Base-by-base conservation (phyloP, 1,140 invertebrate genomes). In the Zaprionus kolodkinae region DNA sequence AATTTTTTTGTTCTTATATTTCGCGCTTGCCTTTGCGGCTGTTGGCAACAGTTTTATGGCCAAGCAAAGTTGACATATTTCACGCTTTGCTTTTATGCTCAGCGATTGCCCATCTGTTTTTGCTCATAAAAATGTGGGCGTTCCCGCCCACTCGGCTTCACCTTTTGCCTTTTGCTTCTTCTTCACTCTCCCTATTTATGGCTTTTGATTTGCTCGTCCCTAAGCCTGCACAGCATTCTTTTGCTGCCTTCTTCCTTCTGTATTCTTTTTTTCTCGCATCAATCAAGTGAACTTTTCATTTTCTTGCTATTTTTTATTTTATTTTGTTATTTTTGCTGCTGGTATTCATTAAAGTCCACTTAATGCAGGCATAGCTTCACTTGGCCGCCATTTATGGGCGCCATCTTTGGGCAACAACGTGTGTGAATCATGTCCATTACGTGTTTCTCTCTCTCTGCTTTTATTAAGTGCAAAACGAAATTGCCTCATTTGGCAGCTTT, bases 381-480 rank as follows among this genome's bases (percentile, higher is more conserved):
- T 33, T 33, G 30, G 30, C 6, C 33, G 6, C 33, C 33, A 35
- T 35, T 35, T 35, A 35, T 59, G 76, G 52, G 36, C 71, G 65
- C 38, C 64, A 62, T 63, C 35, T 81, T 63, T 27, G 13, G 13
- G 56, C 67, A 60, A 38, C 38, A 52, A 12, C 62, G 76, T 84
- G 76, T 84, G 68, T 66, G 60, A 33, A 55, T 64, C 52, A 60
- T 52, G 54, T 56, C 68, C 81, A 85, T 88, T 88, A 83, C 27
- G 27, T 30, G 27, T 30, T 30, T 30, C 6, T 30, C 21, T 21
- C 21, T 76, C 79, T 81, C 85, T 4, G n/a, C 15, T 45, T 84
- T 72, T 87, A 87, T 87, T 78, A 88, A 84, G 84, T 87, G 84
- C 80, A 84, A 87, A 88, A 80, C 77, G 78, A 88, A 84, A 81